Base-by-base conservation (phyloP, 2,888 invertebrate species). In the Actias luna region DNA sequence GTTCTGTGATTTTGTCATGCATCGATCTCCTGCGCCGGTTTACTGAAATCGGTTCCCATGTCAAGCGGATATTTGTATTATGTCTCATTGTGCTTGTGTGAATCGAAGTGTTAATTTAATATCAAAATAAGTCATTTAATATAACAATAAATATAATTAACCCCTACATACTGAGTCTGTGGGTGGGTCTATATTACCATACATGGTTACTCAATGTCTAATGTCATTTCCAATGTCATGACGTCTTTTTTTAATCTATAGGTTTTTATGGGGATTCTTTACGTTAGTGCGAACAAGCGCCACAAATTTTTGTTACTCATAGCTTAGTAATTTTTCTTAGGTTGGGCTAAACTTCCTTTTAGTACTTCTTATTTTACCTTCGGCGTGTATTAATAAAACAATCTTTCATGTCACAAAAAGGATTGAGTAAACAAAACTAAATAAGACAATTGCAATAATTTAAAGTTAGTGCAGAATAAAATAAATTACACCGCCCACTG, bases 401-500 rank as follows among this genome's bases (percentile, higher is more conserved):
- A n/a, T 18, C 5, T 55, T 29, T 5, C n/a, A 18, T 16, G 1
- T 55, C n/a, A 7, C 55, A 55, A 55, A 55, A 29, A 46, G 22
- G 1, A 18, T 46, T 22, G 1, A 2, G 2, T 46, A 22, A 22
- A 46, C 36, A 46, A 22, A 46, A 22, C 46, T 18, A 46, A 46
- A 46, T 46, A 46, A 55, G 55, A 55, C 27, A 55, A 55, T 29
- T 29, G 27, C n/a, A 55, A 55, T 55, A 55, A 29, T 55, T 27
- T 55, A 55, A 29, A 16, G 55, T 55, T 27, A 12, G 22, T 46
- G 55, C 29, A n/a, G 29, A 55, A 55, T 55, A 29, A 29, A 55
- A 55, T 55, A 55, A 55, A 55, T 55, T 55, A 55, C 27, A 55
- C 29, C 55, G 55, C 55, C 55, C 55, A 55, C 55, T 55, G 29